Evolutionary conservation across 2,797 vertebrate genomes (phyloP), one percentile per base, ranked within the genome.

Genomic region (Cetoscarus ocellatus): DNA sequence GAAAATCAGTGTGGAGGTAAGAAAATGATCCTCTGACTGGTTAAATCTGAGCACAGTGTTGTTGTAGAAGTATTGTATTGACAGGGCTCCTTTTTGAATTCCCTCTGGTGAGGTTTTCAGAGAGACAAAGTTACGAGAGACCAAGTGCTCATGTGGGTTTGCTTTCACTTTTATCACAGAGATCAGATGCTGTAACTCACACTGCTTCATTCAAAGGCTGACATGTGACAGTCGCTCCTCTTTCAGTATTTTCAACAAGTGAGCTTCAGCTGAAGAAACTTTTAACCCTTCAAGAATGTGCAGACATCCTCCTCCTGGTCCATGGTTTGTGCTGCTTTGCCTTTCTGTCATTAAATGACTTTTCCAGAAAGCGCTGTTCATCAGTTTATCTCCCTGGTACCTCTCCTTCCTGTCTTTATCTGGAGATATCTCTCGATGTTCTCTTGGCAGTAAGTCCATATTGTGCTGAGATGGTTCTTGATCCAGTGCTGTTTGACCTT

Each of bases 321-420:
- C 36, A 67, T 55, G 3, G 5, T 72, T 35, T 7, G 27, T 14
- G 14, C 9, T 49, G 39, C 43, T 35, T 7, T 63, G 43, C 34
- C 56, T 72, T 44, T 61, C 3, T 55, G 43, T 61, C 55, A 54
- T 66, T 27, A 15, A 19, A 49, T 43, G 50, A 36, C 36, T 53
- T 49, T 8, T 15, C 44, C 7, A 66, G n/a, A 60, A 77, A 67
- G 17, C 11, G 1, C 8, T 52, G 10, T 73, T 65, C 70, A 36
- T 72, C 38, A 6, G 7, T 9, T 44, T 2, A 36, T 5, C 0
- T 50, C 35, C n/a, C 17, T 57, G 50, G 3, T 14, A 12, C 39
- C 15, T 6, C 7, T 42, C 35, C 17, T 50, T 44, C n/a, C 36
- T 58, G 1, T 19, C 47, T 52, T 19, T 17, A 15, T 57, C 19